Base-by-base conservation (phyloP, 2,888 invertebrate species). In the Caenorhabditis sp. region DNA sequence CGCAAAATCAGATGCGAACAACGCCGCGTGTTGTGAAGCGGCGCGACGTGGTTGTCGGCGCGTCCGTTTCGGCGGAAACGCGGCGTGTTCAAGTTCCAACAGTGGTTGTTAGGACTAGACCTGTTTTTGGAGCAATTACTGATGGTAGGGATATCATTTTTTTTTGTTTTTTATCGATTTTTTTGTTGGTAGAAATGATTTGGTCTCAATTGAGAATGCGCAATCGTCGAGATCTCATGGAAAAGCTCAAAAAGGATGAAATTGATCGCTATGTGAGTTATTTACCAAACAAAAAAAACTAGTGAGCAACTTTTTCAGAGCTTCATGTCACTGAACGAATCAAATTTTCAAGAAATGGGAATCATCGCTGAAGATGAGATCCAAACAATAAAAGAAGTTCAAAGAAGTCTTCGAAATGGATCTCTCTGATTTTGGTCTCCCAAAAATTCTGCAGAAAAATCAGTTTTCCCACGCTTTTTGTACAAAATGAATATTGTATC, bases 21-120 rank as follows among this genome's bases (percentile, higher is more conserved):
- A 80, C 79, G 1, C 79, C 79, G 17, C 26, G 79, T n/a, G n/a
- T n/a, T n/a, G n/a, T 78, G 37, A 80, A 78, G 53, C 67, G 69
- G 31, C 60, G 76, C 19, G 79, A 78, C 43, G 26, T 54, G n/a
- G 31, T 66, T 26, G 27, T 2, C 2, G 65, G 66, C 21, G 66
- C 54, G 26, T 66, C 43, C 26, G 59, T 57, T 6, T 59, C 72
- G 1, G 57, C 61, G 23, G 64, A 37, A 2, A 53, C 61, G 12
- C 54, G 72, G 12, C 23, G 62, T 31, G 31, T 37, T 21, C 62
- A 61, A 21, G 72, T 72, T 1, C 72, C 72, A 21, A 72, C 67
- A 8, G 72, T 72, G 14, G 43, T 58, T 0, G 62, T 71, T 2
- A 31, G 37, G 14, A n/a, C n/a, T n/a, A 17, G n/a, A 17, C 26